Percentiles rank a stretch among this genome's conserved stretches.
phyloP scores from a whole-genome alignment of 2,888 invertebrate genomes.

The Conus canariensis region DNA sequence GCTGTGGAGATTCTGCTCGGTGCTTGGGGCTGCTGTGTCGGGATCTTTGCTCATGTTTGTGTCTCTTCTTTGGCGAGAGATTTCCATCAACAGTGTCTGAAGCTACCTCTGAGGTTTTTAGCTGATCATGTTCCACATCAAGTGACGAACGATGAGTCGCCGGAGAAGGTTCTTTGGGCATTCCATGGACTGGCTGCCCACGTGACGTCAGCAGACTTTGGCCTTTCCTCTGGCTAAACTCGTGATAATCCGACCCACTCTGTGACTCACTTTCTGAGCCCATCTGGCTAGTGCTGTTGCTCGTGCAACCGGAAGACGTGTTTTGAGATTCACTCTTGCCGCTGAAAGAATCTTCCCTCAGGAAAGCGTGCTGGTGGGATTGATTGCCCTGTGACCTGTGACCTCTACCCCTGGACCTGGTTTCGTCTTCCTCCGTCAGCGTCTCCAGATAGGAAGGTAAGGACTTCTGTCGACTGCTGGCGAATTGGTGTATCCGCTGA shows the following conservation, averaged over 20 bases:
- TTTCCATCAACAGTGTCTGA: background rate
- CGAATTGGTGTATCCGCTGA: constrained; percentile 55
- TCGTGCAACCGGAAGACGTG: constrained; percentile 16
- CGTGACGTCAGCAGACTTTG: background rate
- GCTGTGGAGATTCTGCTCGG: constrained; percentile 45
- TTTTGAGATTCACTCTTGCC: constrained; percentile 28
- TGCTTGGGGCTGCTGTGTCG: constrained; percentile 8
- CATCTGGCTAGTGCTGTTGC: constrained; percentile 24
- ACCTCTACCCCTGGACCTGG: constrained; percentile 30
- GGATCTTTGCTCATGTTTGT: background rate
- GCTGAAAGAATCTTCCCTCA: constrained; percentile 43
- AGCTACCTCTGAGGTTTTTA: too few species aligned
- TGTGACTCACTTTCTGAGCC: constrained; percentile 39
- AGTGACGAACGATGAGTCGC: background rate
- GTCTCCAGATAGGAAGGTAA: constrained; percentile 71
- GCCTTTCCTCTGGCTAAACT: background rate
- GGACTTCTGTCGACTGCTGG: constrained; percentile 65
- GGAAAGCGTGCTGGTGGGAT: constrained; percentile 45
- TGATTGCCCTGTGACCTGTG: constrained; percentile 46
- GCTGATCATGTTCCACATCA: background rate
- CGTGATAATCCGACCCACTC: constrained; percentile 30
- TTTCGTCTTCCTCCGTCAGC: constrained; percentile 69
- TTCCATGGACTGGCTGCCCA: background rate
- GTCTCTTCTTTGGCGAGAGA: background rate
- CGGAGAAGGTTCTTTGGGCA: background rate